Evolutionary conservation across 2,888 invertebrate genomes (phyloP).

Genomic region (Timandra comae): DNA sequence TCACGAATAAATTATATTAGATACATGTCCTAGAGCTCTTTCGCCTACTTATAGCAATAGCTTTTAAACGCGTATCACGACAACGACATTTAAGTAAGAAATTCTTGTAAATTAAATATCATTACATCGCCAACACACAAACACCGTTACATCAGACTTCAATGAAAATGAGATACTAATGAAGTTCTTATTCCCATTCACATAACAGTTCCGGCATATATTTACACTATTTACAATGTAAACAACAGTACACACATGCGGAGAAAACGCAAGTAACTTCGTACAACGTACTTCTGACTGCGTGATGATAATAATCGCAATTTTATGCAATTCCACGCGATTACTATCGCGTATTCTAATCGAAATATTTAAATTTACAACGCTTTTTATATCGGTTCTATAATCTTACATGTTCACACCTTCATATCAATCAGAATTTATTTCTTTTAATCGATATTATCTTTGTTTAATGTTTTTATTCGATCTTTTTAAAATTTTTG

Average conservation of each 20-base stretch:
- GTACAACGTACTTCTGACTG: too few species aligned
- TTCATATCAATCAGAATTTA: too few species aligned
- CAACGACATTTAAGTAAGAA: too few species aligned
- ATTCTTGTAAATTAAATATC: too few species aligned
- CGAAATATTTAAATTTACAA: background rate
- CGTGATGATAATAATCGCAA: constrained; percentile 7
- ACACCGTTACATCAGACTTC: constrained; percentile 4
- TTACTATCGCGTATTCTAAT: constrained; percentile 10
- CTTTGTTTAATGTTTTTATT: too few species aligned
- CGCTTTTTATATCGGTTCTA: too few species aligned
- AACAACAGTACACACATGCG: constrained; percentile 1
- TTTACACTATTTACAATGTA: constrained; percentile 1
- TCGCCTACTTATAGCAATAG: too few species aligned
- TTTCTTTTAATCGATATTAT: too few species aligned
- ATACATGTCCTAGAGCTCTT: too few species aligned
- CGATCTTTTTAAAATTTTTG: too few species aligned
- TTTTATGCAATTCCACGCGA: constrained; percentile 9
- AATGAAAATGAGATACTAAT: background rate
- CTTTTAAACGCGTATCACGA: too few species aligned
- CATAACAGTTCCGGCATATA: background rate
- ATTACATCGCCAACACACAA: constrained; percentile 3
- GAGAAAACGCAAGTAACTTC: constrained; percentile 5
- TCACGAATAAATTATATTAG: too few species aligned
- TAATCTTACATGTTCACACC: background rate
- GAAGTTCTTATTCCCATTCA: background rate